These are phyloP conservation scores for Sebastes kiyomatsui DNA, from an alignment of 2,797 vertebrate species.

Conservation along the genomic window DNA sequence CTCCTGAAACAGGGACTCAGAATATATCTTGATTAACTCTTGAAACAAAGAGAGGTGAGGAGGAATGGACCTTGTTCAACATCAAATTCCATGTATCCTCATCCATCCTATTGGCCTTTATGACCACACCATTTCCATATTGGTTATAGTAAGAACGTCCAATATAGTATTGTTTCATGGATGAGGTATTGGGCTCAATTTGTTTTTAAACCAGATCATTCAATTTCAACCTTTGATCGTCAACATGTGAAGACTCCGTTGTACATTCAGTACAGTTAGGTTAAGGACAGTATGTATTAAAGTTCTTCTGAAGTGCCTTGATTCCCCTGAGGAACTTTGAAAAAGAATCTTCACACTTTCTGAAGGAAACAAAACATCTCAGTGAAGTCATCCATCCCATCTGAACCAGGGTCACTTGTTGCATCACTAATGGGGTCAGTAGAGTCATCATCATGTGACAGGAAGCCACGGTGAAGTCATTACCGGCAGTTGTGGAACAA, in stretches of 20 bases:
- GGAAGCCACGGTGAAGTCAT: conserved; percentile 71
- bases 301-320: background rate
- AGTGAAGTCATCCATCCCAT: conserved; percentile 10
- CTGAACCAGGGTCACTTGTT: conserved; percentile 25
- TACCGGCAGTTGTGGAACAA: conserved; percentile 65
- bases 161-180: background rate
- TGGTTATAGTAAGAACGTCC: background rate
- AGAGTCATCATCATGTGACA: conserved; percentile 60
- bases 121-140: background rate
- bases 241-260: background rate
- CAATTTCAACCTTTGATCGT: background rate
- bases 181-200: background rate
- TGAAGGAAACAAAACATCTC: conserved; percentile 9
- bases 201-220: background rate
- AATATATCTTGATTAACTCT: background rate
- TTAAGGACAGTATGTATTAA: background rate
- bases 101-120: background rate
- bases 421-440: conserved; percentile 43
- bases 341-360: conserved; percentile 6
- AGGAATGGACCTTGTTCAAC: background rate
- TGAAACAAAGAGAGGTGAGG: background rate
- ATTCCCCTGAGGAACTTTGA: background rate
- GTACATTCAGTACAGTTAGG: background rate
- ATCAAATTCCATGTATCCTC: background rate
- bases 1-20: no score